phyloP scores from a whole-genome alignment of 1,140 invertebrate genomes.

The Drosophila subpulchrella region DNA sequence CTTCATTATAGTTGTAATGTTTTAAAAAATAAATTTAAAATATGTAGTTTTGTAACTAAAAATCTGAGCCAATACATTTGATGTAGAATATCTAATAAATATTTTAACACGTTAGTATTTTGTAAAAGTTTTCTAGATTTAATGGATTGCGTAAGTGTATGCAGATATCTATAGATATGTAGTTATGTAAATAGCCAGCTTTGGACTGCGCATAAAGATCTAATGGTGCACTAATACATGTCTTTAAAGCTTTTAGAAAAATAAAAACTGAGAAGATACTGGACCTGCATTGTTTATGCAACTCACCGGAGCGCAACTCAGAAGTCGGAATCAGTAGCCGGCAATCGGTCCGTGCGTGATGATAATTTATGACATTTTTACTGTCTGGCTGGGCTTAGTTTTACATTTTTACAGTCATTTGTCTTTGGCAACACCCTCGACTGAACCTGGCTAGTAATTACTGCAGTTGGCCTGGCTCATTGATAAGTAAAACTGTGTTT shows the following conservation, averaged over 20 bases:
- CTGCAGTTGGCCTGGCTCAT: slow-evolving; percentile 56
- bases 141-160: neutral
- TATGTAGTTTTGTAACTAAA: too few species aligned
- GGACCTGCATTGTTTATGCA: slow-evolving; percentile 3
- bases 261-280: neutral
- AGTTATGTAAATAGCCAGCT: neutral
- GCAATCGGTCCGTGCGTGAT: slow-evolving; percentile 40
- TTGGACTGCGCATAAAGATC: neutral
- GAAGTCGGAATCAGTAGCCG: slow-evolving; percentile 27
- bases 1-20: too few species aligned
- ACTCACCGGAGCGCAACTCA: slow-evolving; percentile 39
- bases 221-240: neutral
- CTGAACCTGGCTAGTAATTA: slow-evolving; percentile 52
- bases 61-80: too few species aligned
- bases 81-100: too few species aligned
- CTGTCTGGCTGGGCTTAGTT: slow-evolving; percentile 25
- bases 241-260: neutral
- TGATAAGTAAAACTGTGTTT: slow-evolving; percentile 73
- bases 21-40: too few species aligned
- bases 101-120: too few species aligned
- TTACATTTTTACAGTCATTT: slow-evolving; percentile 63
- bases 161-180: too few species aligned
- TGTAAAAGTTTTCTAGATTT: too few species aligned
- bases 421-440: slow-evolving; percentile 49
- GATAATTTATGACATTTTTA: slow-evolving; percentile 67